Evolutionary conservation across 2,113 vertebrate species (phyloP).

Genomic region (Ornithorhynchus anatinus): DNA sequence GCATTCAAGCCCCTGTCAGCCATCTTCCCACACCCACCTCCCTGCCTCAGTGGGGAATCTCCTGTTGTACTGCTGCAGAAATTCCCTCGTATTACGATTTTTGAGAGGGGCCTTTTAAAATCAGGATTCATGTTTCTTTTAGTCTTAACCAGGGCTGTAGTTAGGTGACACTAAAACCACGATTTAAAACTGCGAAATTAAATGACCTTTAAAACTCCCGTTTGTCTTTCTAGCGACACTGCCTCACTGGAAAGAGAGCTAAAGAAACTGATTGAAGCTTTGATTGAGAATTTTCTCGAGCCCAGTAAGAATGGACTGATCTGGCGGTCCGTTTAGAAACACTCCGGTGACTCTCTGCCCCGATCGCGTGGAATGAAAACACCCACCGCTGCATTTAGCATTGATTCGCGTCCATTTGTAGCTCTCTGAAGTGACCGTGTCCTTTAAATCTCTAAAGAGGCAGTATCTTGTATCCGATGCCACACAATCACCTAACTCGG

Average conservation of each 20-base stretch:
- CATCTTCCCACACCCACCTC: no score
- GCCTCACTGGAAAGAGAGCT: conserved; percentile 80
- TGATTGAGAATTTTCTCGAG: conserved; percentile 87
- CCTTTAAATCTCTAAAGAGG: background rate
- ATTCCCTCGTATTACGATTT: no score
- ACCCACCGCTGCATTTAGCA: conserved; percentile 18
- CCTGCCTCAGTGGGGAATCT: no score
- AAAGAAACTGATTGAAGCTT: conserved; percentile 70
- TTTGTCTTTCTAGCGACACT: conserved; percentile 72
- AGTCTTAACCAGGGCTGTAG: background rate
- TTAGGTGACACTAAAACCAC: background rate
- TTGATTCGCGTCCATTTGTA: background rate
- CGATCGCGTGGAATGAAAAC: background rate
- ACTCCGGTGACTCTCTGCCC: background rate
- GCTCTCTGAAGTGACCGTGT: background rate
- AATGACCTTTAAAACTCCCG: background rate
- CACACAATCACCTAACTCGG: conserved; percentile 33
- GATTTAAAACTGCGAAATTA: conserved; percentile 5
- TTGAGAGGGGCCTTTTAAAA: no score
- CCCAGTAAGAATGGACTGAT: conserved; percentile 86
- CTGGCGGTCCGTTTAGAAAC: conserved; percentile 74
- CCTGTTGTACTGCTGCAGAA: no score
- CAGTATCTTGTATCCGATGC: conserved; percentile 37
- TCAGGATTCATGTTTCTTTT: no score
- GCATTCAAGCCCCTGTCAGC: no score